Base-by-base conservation (phyloP, 2,113 vertebrate genomes). In the Leucopsar rothschildi region DNA sequence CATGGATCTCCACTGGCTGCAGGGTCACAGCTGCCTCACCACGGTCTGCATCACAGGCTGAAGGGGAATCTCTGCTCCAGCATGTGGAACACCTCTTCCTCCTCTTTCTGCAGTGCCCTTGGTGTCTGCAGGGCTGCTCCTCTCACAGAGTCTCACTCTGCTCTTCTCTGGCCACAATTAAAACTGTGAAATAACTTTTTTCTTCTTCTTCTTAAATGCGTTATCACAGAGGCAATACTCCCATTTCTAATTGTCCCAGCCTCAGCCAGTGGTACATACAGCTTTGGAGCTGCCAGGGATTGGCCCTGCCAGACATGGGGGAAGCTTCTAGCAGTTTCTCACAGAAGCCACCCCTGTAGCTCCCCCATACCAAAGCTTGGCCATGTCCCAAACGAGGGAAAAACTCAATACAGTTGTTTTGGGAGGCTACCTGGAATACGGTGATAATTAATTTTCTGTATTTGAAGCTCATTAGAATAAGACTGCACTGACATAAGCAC, bases 221-320 rank as follows among this genome's bases (percentile, higher is more conserved):
- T 31, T 27, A 42, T 31, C 0, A 0, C 9, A 50, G 25, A 35
- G 35, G 31, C 5, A 25, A 18, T 22, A 27, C 9, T 5, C 5
- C 35, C 25, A 25, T 76, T 59, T 66, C 31, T 59, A 42, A 31
- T 42, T 31, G 37, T 42, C 31, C 14, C 0, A 0, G 16, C 21
- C 31, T 42, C 31, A 35, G 14, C 21, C 44, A 25, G 71, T 0
- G 1, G 37, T 44, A 59, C 31, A 44, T 50, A 21, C 31, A 37
- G 15, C 21, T 31, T 44, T 60, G 53, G 37, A 59, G 37, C 6
- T 18, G 11, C 13, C 31, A 44, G 21, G 6, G 21, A 15, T 4
- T 44, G 44, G 13, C 31, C 45, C 31, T 76, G 44, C 35, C 61
- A 50, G 31, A 52, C 21, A 27, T 11, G 27, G 18, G 42, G 31